Evolutionary conservation across 2,113 vertebrate species (phyloP).

Genomic region (Myiagra hebetior): DNA sequence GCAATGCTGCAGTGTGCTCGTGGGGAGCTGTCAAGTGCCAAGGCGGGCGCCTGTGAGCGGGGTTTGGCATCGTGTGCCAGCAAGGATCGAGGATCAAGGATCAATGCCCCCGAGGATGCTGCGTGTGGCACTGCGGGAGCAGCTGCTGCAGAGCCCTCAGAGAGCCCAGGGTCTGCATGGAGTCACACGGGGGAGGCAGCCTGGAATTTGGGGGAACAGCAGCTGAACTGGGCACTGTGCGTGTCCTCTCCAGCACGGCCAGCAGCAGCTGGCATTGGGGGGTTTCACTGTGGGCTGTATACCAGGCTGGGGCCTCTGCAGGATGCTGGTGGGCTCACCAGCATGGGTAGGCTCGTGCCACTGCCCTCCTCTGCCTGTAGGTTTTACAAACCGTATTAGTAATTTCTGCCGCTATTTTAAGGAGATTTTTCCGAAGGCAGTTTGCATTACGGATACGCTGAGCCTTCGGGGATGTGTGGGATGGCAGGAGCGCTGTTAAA

Average conservation of each 20-base stretch:
- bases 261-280: fast-evolving
- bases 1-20: not conserved
- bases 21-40: not conserved
- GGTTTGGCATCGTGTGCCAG: not conserved
- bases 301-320: not conserved
- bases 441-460: not conserved
- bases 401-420: not conserved
- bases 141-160: not conserved
- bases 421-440: not conserved
- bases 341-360: not conserved
- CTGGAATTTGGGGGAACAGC: not conserved
- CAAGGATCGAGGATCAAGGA: no score
- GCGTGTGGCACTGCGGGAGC: not conserved
- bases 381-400: not conserved
- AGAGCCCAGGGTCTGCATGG: not conserved
- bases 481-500: not conserved
- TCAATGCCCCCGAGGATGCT: not conserved
- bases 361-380: not conserved
- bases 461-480: not conserved
- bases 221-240: fast-evolving
- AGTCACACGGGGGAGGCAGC: not conserved
- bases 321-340: not conserved
- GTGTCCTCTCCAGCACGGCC: fast-evolving
- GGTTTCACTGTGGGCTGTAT: not conserved
- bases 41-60: fast-evolving